Conservation (phyloP, 2,797 vertebrate genomes). For the Pyrocephalus nanus region DNA sequence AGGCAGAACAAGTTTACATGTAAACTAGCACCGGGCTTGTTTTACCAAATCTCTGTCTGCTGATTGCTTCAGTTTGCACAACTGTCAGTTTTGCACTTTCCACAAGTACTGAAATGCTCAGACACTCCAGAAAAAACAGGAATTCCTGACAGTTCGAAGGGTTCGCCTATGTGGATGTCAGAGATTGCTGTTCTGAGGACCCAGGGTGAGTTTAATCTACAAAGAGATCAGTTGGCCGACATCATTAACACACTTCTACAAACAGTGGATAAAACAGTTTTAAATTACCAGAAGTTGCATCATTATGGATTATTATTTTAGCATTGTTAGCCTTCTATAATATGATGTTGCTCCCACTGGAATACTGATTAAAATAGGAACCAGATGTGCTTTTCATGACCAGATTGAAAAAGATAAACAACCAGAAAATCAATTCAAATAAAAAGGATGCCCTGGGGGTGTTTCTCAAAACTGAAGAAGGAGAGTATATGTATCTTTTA, state of each 20-base stretch:
- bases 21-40: background rate
- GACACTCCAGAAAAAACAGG: background rate
- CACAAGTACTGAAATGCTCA: background rate
- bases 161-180: background rate
- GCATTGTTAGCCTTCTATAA: slow-evolving; percentile 78
- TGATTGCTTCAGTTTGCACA: background rate
- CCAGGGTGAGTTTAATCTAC: slow-evolving; percentile 56
- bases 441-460: slow-evolving; percentile 63
- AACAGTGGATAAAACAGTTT: slow-evolving; percentile 74
- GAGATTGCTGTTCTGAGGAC: slow-evolving; percentile 33
- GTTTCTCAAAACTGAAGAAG: slow-evolving; percentile 56
- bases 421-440: slow-evolving; percentile 78
- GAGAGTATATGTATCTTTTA: slow-evolving; percentile 39
- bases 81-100: background rate
- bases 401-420: slow-evolving; percentile 77
- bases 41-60: background rate
- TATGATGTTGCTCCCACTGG: slow-evolving; percentile 76
- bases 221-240: slow-evolving; percentile 62
- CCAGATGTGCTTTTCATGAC: slow-evolving; percentile 79
- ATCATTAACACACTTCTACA: slow-evolving; percentile 72
- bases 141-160: background rate
- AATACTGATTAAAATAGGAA: slow-evolving; percentile 81
- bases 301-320: slow-evolving; percentile 80
- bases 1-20: background rate
- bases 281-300: slow-evolving; percentile 78